phyloP scores from a whole-genome alignment of 2,113 vertebrate species.

The Calidris pugnax region DNA sequence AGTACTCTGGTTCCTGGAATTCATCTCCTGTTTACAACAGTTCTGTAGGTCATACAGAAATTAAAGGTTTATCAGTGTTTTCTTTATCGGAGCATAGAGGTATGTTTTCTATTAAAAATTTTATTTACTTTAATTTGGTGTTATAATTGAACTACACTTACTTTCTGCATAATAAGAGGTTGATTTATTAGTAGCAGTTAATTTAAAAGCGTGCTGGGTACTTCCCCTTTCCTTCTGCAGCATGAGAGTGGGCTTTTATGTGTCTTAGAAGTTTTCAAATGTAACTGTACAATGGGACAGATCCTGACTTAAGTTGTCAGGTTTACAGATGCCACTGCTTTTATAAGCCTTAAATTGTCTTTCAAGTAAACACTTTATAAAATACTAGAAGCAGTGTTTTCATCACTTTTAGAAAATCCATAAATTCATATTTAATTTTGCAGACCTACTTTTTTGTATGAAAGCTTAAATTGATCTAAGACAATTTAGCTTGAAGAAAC shows the following conservation, averaged over 20 bases:
- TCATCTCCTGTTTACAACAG: neutral
- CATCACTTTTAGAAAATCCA: neutral
- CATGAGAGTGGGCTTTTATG: neutral
- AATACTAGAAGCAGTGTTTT: neutral
- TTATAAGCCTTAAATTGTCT: neutral
- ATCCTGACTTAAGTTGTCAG: neutral
- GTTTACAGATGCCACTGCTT: neutral
- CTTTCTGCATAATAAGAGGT: neutral
- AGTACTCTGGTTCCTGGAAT: neutral
- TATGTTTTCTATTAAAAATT: neutral
- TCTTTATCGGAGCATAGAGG: neutral
- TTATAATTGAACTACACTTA: neutral
- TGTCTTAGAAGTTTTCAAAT: neutral
- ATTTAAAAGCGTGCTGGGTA: neutral
- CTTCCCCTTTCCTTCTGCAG: neutral
- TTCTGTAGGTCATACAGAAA: neutral
- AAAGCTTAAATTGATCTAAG: neutral
- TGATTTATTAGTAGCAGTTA: neutral
- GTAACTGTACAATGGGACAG: neutral
- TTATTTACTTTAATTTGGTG: neutral
- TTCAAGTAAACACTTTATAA: neutral
- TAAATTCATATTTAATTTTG: neutral
- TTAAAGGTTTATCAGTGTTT: neutral
- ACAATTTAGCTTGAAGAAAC: neutral
- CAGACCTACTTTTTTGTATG: neutral